Percentiles rank a stretch among this genome's conserved stretches.
phyloP scores from a whole-genome alignment of 2,888 invertebrate species.

The Oscheius sp. region DNA sequence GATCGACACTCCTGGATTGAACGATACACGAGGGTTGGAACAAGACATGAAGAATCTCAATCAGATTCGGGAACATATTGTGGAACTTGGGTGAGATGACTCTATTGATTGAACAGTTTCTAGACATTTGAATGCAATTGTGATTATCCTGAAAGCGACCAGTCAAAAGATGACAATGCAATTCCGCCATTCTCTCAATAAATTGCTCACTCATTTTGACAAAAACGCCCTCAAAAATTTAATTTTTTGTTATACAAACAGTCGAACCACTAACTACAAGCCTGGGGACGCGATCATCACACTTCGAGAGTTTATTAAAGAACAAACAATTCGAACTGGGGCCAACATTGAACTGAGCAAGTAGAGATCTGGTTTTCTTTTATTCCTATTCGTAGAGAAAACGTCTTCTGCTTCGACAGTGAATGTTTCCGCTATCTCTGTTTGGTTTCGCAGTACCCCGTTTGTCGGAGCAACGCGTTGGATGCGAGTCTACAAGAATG shows the following conservation, averaged over 20 bases:
- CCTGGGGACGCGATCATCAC: background rate
- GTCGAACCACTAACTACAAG: background rate
- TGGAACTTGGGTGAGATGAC: background rate
- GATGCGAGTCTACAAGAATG: background rate
- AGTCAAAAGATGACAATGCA: slow-evolving; percentile 28
- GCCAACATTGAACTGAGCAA: background rate
- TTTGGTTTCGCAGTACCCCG: background rate
- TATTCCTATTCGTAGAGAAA: too few relatives aligned
- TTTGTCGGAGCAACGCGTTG: background rate
- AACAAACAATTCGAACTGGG: background rate
- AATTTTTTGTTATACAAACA: slow-evolving; percentile 55
- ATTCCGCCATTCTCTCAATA: slow-evolving; percentile 54
- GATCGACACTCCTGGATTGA: background rate
- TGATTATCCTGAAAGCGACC: slow-evolving; percentile 46
- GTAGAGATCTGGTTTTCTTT: too few relatives aligned
- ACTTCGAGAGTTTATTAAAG: background rate
- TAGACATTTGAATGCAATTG: slow-evolving; percentile 39
- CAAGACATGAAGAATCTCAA: background rate
- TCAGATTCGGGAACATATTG: background rate
- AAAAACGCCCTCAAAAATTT: slow-evolving; percentile 49
- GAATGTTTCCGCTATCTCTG: slow-evolving; percentile 18
- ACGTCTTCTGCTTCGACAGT: slow-evolving; percentile 5
- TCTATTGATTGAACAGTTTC: background rate
- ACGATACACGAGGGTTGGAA: background rate
- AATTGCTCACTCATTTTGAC: slow-evolving; percentile 53